Evolutionary conservation across 2,888 invertebrate species (phyloP), one percentile per base, ranked within the genome.

Genomic region (Microplitis manilae): DNA sequence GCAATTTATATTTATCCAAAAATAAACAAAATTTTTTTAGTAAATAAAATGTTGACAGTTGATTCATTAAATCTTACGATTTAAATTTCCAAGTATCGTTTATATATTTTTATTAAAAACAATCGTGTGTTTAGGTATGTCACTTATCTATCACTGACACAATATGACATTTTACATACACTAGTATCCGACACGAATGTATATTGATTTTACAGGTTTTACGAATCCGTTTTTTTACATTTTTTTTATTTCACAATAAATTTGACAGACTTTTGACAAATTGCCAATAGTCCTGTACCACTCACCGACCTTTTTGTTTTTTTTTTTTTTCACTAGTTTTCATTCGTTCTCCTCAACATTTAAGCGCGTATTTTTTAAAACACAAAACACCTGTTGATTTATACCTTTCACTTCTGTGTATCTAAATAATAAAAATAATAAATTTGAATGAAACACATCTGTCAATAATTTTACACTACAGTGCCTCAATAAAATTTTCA

Each of bases 351-450:
- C 59, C 9, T 59, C 60, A 59, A n/a, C 1, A 15, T 71, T 30
- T 30, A 30, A 38, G 39, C 39, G 13, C 62, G 64, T 50, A 73
- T 59, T 65, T 40, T 39, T 41, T 30, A 30, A 64, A 67, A 72
- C 76, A 72, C 71, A 41, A 70, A 65, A 69, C 77, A 77, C 77
- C 77, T 77, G 77, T 77, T 77, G 77, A 73, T 64, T 41, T 50
- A 50, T 64, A 39, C 9, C 17, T 72, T 41, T 5, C 62, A 70
- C 20, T 50, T 50, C 5, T 50, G 13, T 72, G 30, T 40, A 40
- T 39, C 30, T 30, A 4, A 38, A 17, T 13, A 62, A 60, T 38
- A 41, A 64, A 50, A 64, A 9, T 9, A 2, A 38, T 13, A 40
- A 41, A 62, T 59, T 5, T 30, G 59, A 59, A 8, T 20, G 0